Evolutionary conservation across 2,113 vertebrate species (phyloP), one percentile per base, ranked within the genome.

Genomic region (Xiphophorus hellerii): DNA sequence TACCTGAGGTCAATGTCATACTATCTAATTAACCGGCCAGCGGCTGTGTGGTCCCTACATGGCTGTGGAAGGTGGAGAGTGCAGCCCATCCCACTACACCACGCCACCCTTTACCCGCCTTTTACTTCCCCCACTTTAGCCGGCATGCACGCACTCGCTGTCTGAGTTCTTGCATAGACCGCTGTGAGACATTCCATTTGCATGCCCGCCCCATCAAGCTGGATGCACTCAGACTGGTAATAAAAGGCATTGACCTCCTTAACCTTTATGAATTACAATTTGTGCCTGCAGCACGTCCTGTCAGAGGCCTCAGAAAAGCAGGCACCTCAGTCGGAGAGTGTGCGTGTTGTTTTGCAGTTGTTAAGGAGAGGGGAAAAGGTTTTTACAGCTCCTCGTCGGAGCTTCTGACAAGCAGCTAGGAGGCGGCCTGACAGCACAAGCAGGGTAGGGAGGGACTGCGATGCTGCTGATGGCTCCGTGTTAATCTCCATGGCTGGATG

Each of bases 231-330:
- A 93, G 94, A 94, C 94, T 93, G 90, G 92, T 94, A 94, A 95
- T 95, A 95, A 95, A 94, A 94, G 94, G 94, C 94, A 94, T 93
- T 95, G 95, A 95, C 94, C 95, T 93, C 93, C 93, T 95, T 95
- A 95, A 95, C 95, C 95, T 95, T 95, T 95, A 92, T 95, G 94
- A 95, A 95, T 95, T 95, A 95, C 94, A 95, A 95, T 95, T 95
- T 95, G 94, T 95, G 95, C 93, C 94, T 94, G 94, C 92, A 93
- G 90, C 93, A 93, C 94, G 93, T 95, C 93, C 94, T 95, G 95
- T 95, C 94, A 95, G 90, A 93, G 90, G 91, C 91, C 92, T 93
- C 90, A 93, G 93, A 94, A 90, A 92, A 93, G 91, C 92, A 92
- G 93, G 94, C 94, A 94, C 94, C 92, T 92, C 93, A 87, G 89